Conservation (phyloP, 1,140 invertebrate genomes). For the Acromyrmex charruanus region DNA sequence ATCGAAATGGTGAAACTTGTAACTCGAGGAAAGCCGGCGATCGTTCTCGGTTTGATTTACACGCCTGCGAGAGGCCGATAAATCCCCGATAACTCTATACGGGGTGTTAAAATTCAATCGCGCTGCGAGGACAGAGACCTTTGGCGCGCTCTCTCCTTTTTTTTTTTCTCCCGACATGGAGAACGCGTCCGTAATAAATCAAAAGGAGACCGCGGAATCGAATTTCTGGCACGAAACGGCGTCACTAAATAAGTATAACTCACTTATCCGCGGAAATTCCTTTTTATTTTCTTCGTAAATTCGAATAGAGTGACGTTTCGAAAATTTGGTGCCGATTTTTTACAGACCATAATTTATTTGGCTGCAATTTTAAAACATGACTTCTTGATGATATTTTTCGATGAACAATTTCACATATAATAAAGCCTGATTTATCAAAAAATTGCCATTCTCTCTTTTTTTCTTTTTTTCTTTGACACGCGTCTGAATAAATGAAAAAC, state of each 20-base stretch:
- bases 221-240: constrained; percentile 23
- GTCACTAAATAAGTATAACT: neutral
- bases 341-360: neutral
- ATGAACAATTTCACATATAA: neutral
- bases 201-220: constrained; percentile 5
- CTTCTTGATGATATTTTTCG: neutral
- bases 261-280: constrained; percentile 26
- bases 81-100: constrained; percentile 55
- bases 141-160: neutral
- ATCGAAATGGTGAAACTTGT: constrained; percentile 37
- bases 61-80: constrained; percentile 38
- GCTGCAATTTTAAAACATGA: neutral
- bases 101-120: constrained; percentile 53
- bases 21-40: constrained; percentile 41
- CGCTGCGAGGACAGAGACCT: neutral
- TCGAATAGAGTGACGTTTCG: neutral
- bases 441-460: neutral
- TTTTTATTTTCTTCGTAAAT: neutral
- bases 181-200: constrained; percentile 24
- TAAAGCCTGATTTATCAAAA: neutral
- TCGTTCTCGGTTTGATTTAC: constrained; percentile 58
- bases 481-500: constrained; percentile 14
- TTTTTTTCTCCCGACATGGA: neutral
- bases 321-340: neutral
- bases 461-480: constrained; percentile 20